Percentiles rank a stretch among this genome's conserved stretches.
These are phyloP conservation scores for Oscarella lobularis DNA, from an alignment of 37 sponge, comb jelly and placozoan genomes.

Conservation along the genomic window DNA sequence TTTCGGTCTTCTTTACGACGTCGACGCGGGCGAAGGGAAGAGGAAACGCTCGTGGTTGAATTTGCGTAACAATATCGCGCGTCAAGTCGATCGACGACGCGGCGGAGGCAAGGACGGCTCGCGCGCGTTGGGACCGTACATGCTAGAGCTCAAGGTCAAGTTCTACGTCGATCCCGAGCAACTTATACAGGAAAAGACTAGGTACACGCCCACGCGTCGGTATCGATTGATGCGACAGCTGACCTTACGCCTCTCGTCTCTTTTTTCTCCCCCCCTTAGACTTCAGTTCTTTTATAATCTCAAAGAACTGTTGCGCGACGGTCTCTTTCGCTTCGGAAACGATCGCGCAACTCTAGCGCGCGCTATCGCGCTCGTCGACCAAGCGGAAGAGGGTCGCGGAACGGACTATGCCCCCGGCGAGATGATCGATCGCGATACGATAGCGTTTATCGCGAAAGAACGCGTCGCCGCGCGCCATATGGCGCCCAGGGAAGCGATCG, in stretches of 20 bases:
- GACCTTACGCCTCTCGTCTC: not conserved
- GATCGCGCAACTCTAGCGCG: not conserved
- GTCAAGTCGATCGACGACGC: too few relatives aligned
- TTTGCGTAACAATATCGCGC: not conserved
- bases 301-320: not conserved
- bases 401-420: not conserved
- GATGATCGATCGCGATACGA: not conserved
- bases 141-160: not conserved
- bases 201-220: too few relatives aligned
- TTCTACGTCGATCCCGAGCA: not conserved
- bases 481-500: not conserved
- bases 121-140: not conserved
- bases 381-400: not conserved
- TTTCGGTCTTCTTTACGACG: not conserved
- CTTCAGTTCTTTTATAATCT: not conserved
- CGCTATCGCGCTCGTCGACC: not conserved
- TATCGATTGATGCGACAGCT: not conserved
- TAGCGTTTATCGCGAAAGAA: not conserved
- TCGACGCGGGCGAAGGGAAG: too few relatives aligned
- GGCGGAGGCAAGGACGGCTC: too few relatives aligned
- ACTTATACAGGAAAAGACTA: not conserved
- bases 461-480: not conserved
- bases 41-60: not conserved
- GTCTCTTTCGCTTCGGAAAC: not conserved
- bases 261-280: not conserved